Percentiles rank a stretch among this genome's conserved stretches.
Evolutionary conservation across 2,888 invertebrate genomes (phyloP).

Genomic region (Alcis repandata): DNA sequence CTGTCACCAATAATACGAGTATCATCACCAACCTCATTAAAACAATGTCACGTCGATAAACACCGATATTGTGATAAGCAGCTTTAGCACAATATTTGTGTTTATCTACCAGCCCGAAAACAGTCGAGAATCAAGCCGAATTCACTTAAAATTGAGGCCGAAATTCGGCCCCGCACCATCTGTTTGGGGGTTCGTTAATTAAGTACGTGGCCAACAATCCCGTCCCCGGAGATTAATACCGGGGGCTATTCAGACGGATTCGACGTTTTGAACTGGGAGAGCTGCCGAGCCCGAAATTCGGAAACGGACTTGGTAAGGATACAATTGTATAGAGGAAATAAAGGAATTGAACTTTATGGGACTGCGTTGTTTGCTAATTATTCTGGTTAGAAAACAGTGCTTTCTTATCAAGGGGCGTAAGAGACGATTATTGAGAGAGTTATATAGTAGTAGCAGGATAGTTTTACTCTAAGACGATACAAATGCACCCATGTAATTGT

Average conservation of each 20-base stretch:
- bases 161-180: conserved; percentile 34
- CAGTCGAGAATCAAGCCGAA: conserved; percentile 19
- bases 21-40: conserved; percentile 8
- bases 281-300: conserved; percentile 18
- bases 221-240: conserved; percentile 43
- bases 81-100: conserved; percentile 5
- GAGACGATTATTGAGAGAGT: too few relatives aligned
- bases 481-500: too few relatives aligned
- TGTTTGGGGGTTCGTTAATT: conserved; percentile 56
- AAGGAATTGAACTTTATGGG: background rate
- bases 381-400: too few relatives aligned
- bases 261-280: conserved; percentile 35
- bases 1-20: background rate
- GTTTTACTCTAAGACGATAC: too few relatives aligned
- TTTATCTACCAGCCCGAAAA: conserved; percentile 5
- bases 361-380: background rate
- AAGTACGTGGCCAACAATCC: conserved; percentile 57
- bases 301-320: background rate
- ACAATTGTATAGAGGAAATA: background rate
- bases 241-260: conserved; percentile 40
- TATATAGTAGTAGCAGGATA: too few relatives aligned
- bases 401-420: too few relatives aligned
- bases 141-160: conserved; percentile 14
- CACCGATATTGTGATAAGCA: conserved; percentile 14
- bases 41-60: conserved; percentile 8